Percentiles rank a stretch among this genome's conserved stretches.
Conservation (phyloP, 2,888 invertebrate species). For the Pherbina coryleti region DNA sequence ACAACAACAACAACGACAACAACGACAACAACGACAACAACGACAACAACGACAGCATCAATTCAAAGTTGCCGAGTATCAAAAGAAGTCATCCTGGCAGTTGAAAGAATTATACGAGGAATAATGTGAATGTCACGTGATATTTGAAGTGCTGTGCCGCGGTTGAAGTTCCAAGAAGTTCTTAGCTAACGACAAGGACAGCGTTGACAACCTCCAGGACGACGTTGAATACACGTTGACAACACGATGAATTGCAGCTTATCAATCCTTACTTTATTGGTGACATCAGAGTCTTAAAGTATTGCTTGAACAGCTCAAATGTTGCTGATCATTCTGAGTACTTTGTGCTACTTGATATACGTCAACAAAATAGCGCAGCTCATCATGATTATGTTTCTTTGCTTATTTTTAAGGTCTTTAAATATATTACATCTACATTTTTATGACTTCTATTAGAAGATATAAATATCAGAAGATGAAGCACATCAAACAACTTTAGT, state of each 20-base stretch:
- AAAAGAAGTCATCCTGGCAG: background rate
- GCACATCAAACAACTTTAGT: no score
- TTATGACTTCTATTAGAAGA: no score
- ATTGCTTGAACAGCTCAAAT: background rate
- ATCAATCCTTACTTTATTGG: constrained; percentile 1
- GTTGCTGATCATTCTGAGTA: background rate
- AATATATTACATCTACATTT: no score
- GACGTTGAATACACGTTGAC: background rate
- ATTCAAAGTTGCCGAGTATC: background rate
- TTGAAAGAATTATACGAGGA: background rate
- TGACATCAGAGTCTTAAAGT: background rate
- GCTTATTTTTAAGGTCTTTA: no score
- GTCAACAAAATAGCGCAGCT: no score
- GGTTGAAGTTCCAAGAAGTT: no score
- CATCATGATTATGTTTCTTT: no score
- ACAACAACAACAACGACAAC: no score
- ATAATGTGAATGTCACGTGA: background rate
- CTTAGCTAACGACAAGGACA: background rate
- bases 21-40: background rate
- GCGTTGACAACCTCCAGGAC: background rate
- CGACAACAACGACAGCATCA: background rate
- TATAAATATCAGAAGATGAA: no score
- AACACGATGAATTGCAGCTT: background rate
- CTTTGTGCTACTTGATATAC: background rate
- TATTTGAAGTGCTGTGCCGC: background rate